Percentiles rank a stretch among this genome's conserved stretches.
phyloP scores from a whole-genome alignment of 2,888 invertebrate genomes.

The Tortricodes alternella region DNA sequence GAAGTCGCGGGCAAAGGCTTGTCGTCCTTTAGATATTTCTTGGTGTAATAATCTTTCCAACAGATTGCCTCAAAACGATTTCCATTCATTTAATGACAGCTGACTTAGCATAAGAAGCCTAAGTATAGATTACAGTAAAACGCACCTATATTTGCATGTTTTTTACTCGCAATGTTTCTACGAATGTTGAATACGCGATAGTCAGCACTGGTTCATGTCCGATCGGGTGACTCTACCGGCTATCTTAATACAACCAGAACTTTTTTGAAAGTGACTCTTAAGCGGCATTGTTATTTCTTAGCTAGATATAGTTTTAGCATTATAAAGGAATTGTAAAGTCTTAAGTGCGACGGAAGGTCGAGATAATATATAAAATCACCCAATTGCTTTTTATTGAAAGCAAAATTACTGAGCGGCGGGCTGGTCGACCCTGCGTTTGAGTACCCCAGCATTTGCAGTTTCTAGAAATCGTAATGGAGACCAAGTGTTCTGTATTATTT shows the following conservation, averaged over 20 bases:
- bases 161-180: conserved; percentile 25
- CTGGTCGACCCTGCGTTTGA: conserved; percentile 36
- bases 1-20: too few species aligned
- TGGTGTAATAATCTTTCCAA: neutral
- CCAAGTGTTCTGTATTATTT: conserved; percentile 51
- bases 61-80: conserved; percentile 5
- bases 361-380: conserved; percentile 19
- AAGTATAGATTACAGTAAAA: conserved; percentile 21
- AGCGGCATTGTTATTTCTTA: neutral
- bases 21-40: too few species aligned
- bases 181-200: conserved; percentile 15
- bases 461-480: conserved; percentile 52
- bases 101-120: conserved; percentile 19
- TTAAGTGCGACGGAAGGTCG: neutral
- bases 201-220: neutral
- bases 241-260: neutral
- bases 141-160: conserved; percentile 21
- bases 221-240: conserved; percentile 16
- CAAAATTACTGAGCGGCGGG: conserved; percentile 45
- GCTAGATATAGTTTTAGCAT: neutral
- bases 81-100: conserved; percentile 7
- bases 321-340: neutral
- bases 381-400: conserved; percentile 41
- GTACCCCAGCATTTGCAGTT: conserved; percentile 42
- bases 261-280: neutral